phyloP scores from a whole-genome alignment of 2,888 invertebrate genomes.

The Drosophila eohydei region DNA sequence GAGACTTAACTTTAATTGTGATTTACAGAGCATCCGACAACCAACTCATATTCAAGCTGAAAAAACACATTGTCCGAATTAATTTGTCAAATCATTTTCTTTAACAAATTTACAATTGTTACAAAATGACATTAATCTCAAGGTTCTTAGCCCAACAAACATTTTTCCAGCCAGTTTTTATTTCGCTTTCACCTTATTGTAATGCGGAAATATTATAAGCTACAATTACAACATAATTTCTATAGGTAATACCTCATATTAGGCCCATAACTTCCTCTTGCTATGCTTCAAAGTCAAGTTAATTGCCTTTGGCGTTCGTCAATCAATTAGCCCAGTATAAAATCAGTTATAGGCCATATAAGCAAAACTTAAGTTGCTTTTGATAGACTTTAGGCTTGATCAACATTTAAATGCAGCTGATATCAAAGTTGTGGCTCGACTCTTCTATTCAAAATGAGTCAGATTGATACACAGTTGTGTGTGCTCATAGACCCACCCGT shows the following conservation, averaged over 20 bases:
- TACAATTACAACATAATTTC: conserved; percentile 47
- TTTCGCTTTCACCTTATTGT: neutral
- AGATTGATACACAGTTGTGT: neutral
- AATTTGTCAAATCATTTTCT: neutral
- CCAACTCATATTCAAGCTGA: no score
- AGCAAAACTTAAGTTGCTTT: conserved; percentile 14
- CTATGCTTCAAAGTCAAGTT: conserved; percentile 17
- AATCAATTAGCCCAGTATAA: conserved; percentile 32
- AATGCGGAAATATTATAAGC: conserved; percentile 44
- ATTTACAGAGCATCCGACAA: neutral
- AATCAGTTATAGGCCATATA: conserved; percentile 21
- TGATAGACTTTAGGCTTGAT: conserved; percentile 18
- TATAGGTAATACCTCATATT: conserved; percentile 27
- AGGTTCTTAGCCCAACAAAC: neutral
- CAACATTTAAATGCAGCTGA: conserved; percentile 28
- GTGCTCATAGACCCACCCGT: conserved; percentile 55
- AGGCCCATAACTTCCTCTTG: conserved; percentile 35
- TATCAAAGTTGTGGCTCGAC: conserved; percentile 20
- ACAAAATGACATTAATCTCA: neutral
- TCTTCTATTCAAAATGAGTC: conserved; percentile 30
- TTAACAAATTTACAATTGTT: neutral
- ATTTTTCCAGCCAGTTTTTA: neutral
- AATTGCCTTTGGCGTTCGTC: conserved; percentile 28
- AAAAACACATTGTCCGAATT: neutral
- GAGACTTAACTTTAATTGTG: neutral